Evolutionary conservation across 1,140 invertebrate species (phyloP), one percentile per base, ranked within the genome.

Genomic region (Lucilia sericata): DNA sequence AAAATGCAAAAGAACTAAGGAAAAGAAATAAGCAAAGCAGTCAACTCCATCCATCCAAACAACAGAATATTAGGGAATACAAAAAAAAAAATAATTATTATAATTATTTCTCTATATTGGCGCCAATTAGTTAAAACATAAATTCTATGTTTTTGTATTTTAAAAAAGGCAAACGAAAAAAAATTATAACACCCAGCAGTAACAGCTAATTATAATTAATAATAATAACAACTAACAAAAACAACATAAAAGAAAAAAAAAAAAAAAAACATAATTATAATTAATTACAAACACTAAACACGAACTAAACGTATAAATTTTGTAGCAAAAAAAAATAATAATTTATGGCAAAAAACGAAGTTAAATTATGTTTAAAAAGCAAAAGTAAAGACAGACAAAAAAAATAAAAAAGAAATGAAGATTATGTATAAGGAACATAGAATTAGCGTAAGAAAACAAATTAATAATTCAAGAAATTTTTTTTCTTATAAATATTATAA

Each of bases 81-180:
- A 60, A n/a, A 70, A 70, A 65, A 65, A 65, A n/a, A 65, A 5
- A 21, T 70, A 21, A 70, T 21, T 21, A 21, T 21, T 17, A 60
- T n/a, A n/a, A 17, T n/a, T 60, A 60, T n/a, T 7, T 60, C 42
- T 42, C 42, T 42, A 14, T 21, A 70, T 70, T 70, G 65, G 65
- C 65, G 65, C 65, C 65, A 70, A 70, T 70, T 70, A 70, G 65
- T 70, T 21, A 70, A 21, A 21, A 70, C 65, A 70, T 70, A 70
- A 70, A 70, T 70, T 60, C 55, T 70, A 70, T 70, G 65, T 70
- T 17, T 60, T 60, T 7, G 25, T 30, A 30, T 30, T 30, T 30
- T 30, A 30, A 30, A 30, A 17, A n/a, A 12, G 1, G 55, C 55
- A 70, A 21, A 21, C 17, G 21, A 19, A 70, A 21, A 70, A 70